A percentile compares a stretch with the other conserved stretches of the same genome.
Conservation (phyloP, 2,113 vertebrate genomes). For the Peucedramus taeniatus region DNA sequence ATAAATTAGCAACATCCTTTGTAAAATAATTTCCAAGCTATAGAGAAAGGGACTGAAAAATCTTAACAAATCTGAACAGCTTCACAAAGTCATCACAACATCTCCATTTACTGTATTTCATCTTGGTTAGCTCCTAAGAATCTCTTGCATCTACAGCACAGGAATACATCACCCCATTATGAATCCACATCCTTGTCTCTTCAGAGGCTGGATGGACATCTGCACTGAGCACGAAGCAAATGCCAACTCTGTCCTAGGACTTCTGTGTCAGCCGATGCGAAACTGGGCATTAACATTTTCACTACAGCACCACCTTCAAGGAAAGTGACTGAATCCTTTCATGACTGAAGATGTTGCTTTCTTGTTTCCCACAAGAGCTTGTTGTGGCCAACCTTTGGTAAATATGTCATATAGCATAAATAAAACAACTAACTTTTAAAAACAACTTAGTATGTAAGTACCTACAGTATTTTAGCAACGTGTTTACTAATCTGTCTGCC, state of each 20-base stretch:
- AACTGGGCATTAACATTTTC: constrained; percentile 46
- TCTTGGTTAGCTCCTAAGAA: background rate
- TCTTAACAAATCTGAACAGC: background rate
- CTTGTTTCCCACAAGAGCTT: constrained; percentile 33
- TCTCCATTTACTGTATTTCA: background rate
- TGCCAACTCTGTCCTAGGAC: constrained; percentile 42
- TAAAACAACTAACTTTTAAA: constrained; percentile 9
- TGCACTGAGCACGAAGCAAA: constrained; percentile 2
- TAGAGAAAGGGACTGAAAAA: background rate
- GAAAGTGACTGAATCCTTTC: constrained; percentile 34
- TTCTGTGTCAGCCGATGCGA: background rate
- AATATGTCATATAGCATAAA: background rate
- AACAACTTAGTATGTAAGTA: background rate
- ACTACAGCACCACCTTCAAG: constrained; percentile 55
- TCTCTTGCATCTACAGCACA: constrained; percentile 4
- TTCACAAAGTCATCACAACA: background rate
- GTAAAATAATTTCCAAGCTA: background rate
- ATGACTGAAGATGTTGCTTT: background rate
- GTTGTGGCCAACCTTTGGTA: constrained; percentile 23
- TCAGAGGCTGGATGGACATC: background rate
- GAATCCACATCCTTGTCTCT: constrained; percentile 56
- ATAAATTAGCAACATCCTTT: background rate
- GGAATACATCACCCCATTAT: constrained; percentile 63
- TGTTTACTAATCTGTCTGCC: background rate
- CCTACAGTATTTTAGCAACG: background rate